Evolutionary conservation across 2,797 vertebrate genomes (phyloP).

Genomic region (Pangasius sanitwongsei): DNA sequence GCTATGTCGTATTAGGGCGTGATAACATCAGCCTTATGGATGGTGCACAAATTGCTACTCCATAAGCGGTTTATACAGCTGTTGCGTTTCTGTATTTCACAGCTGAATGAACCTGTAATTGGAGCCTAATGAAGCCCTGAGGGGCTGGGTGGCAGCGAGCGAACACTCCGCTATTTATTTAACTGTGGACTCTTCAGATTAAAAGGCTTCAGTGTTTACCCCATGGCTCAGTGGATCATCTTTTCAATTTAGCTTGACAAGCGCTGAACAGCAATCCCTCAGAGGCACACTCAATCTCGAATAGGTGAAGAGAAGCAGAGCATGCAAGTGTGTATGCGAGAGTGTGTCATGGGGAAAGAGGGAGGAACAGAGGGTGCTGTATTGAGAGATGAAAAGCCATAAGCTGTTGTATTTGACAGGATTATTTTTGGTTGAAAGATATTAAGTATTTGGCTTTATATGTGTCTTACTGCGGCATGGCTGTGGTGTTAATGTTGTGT

Average conservation of each 20-base stretch:
- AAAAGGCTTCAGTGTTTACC: constrained; percentile 63
- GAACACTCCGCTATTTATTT: constrained; percentile 59
- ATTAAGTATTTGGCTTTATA: neutral
- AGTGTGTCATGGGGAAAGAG: constrained; percentile 47
- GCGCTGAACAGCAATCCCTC: constrained; percentile 57
- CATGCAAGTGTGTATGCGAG: constrained; percentile 44
- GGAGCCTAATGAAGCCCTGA: constrained; percentile 63
- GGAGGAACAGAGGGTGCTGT: constrained; percentile 46
- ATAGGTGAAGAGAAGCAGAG: constrained; percentile 58
- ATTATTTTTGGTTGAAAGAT: constrained; percentile 42
- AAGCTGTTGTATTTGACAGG: constrained; percentile 53
- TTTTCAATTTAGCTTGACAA: constrained; percentile 60
- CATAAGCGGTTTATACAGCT: constrained; percentile 62
- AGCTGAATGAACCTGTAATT: constrained; percentile 63
- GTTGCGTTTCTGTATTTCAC: constrained; percentile 61
- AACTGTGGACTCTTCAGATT: constrained; percentile 61
- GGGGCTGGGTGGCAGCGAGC: constrained; percentile 55
- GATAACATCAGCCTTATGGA: constrained; percentile 61
- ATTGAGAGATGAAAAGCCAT: constrained; percentile 38
- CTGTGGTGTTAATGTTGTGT: neutral
- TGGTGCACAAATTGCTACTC: constrained; percentile 56
- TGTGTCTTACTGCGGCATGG: neutral
- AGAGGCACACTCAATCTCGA: constrained; percentile 55
- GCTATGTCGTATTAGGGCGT: constrained; percentile 56
- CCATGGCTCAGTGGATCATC: constrained; percentile 58